Evolutionary conservation across 2,797 vertebrate genomes (phyloP), one percentile per base, ranked within the genome.

Genomic region (Sorex maritimensis): DNA sequence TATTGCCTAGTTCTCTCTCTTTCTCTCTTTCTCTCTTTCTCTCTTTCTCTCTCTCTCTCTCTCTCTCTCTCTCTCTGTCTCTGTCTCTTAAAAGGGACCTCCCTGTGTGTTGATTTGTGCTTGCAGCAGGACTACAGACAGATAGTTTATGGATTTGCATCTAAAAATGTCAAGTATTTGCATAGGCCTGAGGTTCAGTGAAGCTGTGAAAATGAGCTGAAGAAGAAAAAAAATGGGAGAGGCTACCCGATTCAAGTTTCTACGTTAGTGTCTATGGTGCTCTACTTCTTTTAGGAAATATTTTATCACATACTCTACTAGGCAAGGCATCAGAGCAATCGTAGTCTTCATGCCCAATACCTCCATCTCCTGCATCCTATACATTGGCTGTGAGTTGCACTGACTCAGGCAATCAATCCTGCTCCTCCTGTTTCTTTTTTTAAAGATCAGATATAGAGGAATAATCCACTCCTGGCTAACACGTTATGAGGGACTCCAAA

Each of bases 81-180:
- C 34, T 34, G 34, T 34, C 34, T 34, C 17, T 82, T 90, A 61
- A 61, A 61, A 61, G 86, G 9, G 81, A 44, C 69, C 19, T 10
- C 49, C 4, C 73, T 2, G 28, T 3, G 30, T 77, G 49, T 52
- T 52, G 49, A 52, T 61, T 55, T 24, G 5, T 19, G 52, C 52
- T 55, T 68, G 69, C 92, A 58, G 10, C n/a, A 89, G 26, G 71
- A 67, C 34, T 61, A 6, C 26, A 68, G 79, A 61, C n/a, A 84
- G 49, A 13, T 63, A 83, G 58, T 24, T 83, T 34, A 14, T 79
- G 49, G 6, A 73, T 82, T 86, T 41, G 12, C 49, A 65, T 65
- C 17, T 38, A 44, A 94, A 15, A 9, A 28, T 52, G 30, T 73
- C 24, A 71, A 24, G 13, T 71, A 41, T 49, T 30, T 46, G 58